A percentile compares a stretch with the other conserved stretches of the same genome.
Conservation (phyloP, 1,140 invertebrate genomes). For the Helicoverpa zea region DNA sequence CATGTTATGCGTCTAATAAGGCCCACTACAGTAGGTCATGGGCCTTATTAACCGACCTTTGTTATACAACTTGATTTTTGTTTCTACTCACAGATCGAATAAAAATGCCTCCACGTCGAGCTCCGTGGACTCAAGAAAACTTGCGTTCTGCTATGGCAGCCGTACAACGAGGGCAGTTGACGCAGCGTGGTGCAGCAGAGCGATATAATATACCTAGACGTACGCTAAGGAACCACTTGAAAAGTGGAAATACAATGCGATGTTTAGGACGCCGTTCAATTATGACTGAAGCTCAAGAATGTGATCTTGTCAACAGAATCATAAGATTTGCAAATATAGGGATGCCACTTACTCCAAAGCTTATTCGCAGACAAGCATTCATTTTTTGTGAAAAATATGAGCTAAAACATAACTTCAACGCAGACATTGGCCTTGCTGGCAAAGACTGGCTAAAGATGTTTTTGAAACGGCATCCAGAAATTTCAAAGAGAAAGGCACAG, state of each 20-base stretch:
- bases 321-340: constrained; percentile 55
- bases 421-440: constrained; percentile 51
- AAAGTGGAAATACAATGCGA: neutral
- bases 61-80: no score
- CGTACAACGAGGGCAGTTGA: neutral
- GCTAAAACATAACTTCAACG: constrained; percentile 59
- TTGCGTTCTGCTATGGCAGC: neutral
- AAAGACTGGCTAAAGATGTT: constrained; percentile 62
- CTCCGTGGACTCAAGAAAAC: neutral
- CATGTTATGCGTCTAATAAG: no score
- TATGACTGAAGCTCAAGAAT: constrained; percentile 54
- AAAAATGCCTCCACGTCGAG: neutral
- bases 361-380: constrained; percentile 55
- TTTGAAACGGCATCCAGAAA: constrained; percentile 58
- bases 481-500: neutral
- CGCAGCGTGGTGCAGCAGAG: neutral
- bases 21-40: no score
- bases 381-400: constrained; percentile 57
- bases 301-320: constrained; percentile 52
- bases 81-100: no score
- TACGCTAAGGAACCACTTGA: constrained; percentile 20
- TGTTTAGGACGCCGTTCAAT: constrained; percentile 15
- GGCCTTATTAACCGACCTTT: no score
- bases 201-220: constrained; percentile 27
- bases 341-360: constrained; percentile 57